A percentile compares a stretch with the other conserved stretches of the same genome.
Conservation (phyloP, 35 echinoderm and acorn worm genomes). For the Ptychodera flava region DNA sequence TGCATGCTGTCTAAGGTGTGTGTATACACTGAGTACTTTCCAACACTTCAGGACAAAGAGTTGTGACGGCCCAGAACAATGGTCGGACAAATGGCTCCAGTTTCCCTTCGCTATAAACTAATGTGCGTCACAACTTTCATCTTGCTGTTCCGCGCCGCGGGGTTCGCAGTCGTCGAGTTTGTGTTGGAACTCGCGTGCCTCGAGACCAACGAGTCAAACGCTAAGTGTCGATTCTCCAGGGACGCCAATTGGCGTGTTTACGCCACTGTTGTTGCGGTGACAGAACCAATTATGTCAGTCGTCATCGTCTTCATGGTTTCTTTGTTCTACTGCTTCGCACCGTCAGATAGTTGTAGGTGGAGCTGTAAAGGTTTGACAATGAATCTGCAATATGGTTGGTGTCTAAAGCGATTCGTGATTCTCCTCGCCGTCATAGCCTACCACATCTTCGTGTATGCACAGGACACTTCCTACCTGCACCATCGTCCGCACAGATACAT, state of each 20-base stretch:
- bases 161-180: not conserved
- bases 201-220: not conserved
- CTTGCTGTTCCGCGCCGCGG: too few relatives aligned
- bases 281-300: not conserved
- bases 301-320: not conserved
- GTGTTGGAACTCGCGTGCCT: not conserved
- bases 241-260: not conserved
- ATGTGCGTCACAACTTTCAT: too few relatives aligned
- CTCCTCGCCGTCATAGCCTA: not conserved
- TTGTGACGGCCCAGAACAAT: too few relatives aligned
- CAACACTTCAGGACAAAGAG: too few relatives aligned
- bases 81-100: too few relatives aligned
- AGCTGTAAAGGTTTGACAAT: not conserved
- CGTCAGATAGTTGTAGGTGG: not conserved
- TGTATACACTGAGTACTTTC: too few relatives aligned
- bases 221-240: not conserved
- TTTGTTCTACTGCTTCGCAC: not conserved
- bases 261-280: not conserved
- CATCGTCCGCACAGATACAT: not conserved
- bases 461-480: not conserved
- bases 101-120: too few relatives aligned
- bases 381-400: not conserved
- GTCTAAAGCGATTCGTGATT: not conserved
- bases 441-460: not conserved
- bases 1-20: too few relatives aligned